These are phyloP conservation scores for Pollachius pollachius DNA, from an alignment of 2,113 vertebrate genomes.

Conservation along the genomic window DNA sequence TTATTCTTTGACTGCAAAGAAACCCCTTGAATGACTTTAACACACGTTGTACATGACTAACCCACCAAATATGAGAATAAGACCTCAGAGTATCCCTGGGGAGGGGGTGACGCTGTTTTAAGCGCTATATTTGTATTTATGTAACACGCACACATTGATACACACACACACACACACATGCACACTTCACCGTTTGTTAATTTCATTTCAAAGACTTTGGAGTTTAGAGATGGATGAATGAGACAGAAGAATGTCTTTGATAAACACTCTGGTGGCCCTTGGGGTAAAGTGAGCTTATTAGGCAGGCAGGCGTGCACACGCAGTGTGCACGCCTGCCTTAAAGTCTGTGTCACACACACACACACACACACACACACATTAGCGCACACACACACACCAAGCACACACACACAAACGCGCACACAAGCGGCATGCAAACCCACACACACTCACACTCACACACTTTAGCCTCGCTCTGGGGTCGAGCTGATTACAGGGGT, in stretches of 20 bases:
- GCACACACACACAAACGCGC: conserved; percentile 32
- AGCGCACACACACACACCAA: conserved; percentile 16
- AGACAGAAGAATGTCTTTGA: conserved; percentile 70
- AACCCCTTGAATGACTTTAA: too few species aligned
- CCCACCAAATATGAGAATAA: too few species aligned
- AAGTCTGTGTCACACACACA: conserved; percentile 2
- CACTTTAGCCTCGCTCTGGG: conserved; percentile 36
- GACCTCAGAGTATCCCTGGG: too few species aligned
- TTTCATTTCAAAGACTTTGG: conserved; percentile 35
- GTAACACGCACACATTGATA: neutral
- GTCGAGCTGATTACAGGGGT: conserved; percentile 61
- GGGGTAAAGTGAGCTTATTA: conserved; percentile 56
- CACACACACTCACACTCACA: conserved; percentile 28
- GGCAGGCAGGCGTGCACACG: conserved; percentile 32
- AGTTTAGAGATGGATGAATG: conserved; percentile 50
- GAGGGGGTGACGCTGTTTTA: neutral
- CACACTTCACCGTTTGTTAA: conserved; percentile 12
- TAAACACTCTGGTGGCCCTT: conserved; percentile 43
- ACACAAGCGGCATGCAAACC: conserved; percentile 24
- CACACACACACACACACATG: neutral
- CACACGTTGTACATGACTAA: too few species aligned
- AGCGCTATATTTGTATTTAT: conserved; percentile 3
- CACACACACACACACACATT: neutral
- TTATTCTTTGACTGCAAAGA: too few species aligned
- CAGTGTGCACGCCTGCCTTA: too few species aligned